These are phyloP conservation scores for Lycaon pictus DNA, from an alignment of 2,113 vertebrate genomes.

Conservation along the genomic window DNA sequence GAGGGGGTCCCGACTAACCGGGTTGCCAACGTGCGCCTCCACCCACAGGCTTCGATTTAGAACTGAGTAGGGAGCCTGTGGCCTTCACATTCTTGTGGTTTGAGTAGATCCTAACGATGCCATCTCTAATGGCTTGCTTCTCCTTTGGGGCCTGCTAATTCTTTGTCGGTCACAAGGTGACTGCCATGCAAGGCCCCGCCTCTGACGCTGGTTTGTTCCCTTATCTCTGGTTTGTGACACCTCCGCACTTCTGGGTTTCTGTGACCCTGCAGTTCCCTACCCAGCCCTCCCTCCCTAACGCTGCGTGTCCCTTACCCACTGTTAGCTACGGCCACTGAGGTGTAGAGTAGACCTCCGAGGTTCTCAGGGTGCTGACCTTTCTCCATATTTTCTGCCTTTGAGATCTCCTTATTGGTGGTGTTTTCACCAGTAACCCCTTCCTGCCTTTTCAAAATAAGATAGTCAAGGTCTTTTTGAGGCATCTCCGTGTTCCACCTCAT, in stretches of 20 bases:
- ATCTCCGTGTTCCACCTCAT: background rate
- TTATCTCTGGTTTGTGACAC: background rate
- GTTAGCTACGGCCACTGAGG: background rate
- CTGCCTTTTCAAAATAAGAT: background rate
- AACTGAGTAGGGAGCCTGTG: no score
- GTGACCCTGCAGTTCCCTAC: background rate
- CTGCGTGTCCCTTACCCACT: background rate
- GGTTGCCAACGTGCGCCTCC: no score
- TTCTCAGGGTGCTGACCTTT: background rate
- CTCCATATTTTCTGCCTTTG: background rate
- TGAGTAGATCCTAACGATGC: no score
- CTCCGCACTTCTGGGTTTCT: background rate
- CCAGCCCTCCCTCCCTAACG: background rate
- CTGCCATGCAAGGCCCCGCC: no score
- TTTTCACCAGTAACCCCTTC: background rate
- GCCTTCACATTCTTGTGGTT: no score
- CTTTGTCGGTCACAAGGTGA: no score
- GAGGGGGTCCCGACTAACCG: no score
- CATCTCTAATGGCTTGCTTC: no score
- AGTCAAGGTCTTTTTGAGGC: background rate
- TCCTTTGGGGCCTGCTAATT: no score
- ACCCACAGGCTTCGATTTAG: no score
- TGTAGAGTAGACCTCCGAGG: background rate
- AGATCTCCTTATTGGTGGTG: background rate
- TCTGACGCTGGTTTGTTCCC: background rate